Conservation (phyloP, 2,888 invertebrate genomes). For the Andricus quercusramuli region DNA sequence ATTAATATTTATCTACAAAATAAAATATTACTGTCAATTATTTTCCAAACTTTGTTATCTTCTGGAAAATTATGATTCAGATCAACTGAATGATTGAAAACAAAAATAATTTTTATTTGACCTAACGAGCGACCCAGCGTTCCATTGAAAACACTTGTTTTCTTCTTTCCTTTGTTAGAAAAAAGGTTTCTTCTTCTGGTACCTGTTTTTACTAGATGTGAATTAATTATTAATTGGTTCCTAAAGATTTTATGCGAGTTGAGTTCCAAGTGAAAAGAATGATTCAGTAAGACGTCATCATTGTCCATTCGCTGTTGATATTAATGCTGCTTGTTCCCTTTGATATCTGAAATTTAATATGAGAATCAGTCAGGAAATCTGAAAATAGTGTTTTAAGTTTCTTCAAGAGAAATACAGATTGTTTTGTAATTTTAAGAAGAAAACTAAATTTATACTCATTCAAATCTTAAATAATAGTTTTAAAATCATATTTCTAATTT, state of each 20-base stretch:
- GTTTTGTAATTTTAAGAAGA: no score
- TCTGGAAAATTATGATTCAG: background rate
- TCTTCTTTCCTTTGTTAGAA: background rate
- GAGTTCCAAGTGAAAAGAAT: slow-evolving; percentile 61
- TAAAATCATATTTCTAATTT: no score
- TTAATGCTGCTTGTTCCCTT: slow-evolving; percentile 61
- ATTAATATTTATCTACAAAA: slow-evolving; percentile 10
- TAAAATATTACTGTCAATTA: background rate
- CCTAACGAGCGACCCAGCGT: background rate
- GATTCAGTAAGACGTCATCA: slow-evolving; percentile 58
- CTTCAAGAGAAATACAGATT: no score
- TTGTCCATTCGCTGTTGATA: slow-evolving; percentile 49
- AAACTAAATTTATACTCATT: no score
- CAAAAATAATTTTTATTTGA: background rate
- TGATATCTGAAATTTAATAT: slow-evolving; percentile 66
- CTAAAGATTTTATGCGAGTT: slow-evolving; percentile 40
- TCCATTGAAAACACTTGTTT: background rate
- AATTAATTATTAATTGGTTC: slow-evolving; percentile 35
- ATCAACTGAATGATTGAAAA: background rate
- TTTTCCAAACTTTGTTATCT: background rate
- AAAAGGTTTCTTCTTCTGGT: background rate
- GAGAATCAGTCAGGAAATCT: no score
- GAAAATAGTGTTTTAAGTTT: no score
- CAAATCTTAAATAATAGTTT: no score
- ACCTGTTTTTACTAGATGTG: background rate